Percentiles rank a stretch among this genome's conserved stretches.
Evolutionary conservation across 2,113 vertebrate species (phyloP).

Genomic region (Spheniscus mendiculus): DNA sequence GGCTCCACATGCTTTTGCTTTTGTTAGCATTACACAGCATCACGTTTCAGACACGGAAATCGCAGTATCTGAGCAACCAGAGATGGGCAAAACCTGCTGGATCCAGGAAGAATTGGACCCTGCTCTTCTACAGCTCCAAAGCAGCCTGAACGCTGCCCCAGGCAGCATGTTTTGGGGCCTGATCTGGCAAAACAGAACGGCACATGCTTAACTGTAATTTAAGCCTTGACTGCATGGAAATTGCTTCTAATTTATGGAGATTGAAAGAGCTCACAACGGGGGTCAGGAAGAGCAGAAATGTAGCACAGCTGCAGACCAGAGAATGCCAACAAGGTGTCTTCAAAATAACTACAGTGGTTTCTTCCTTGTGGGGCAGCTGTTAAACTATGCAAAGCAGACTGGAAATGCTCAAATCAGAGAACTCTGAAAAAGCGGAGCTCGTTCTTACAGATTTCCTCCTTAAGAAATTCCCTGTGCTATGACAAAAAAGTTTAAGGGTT

Average conservation of each 20-base stretch:
- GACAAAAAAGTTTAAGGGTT: background rate
- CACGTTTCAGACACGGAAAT: background rate
- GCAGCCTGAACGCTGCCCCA: background rate
- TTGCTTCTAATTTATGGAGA: constrained; percentile 19
- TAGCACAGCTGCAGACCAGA: background rate
- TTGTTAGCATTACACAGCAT: background rate
- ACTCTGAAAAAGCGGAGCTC: background rate
- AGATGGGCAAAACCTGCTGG: background rate
- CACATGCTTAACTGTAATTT: background rate
- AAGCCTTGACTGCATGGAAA: background rate
- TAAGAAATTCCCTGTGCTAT: background rate
- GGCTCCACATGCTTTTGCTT: background rate
- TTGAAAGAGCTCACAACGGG: background rate
- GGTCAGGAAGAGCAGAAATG: background rate
- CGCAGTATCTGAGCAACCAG: background rate
- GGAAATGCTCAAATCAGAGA: background rate
- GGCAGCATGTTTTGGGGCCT: background rate
- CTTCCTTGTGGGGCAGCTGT: background rate
- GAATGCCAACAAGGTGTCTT: background rate
- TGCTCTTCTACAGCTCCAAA: background rate
- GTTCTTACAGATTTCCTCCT: background rate
- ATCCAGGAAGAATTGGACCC: background rate
- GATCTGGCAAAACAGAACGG: background rate
- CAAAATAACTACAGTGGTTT: background rate
- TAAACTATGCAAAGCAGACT: background rate